Conservation (phyloP, 2,113 vertebrate species). For the Misgurnus mizolepis region DNA sequence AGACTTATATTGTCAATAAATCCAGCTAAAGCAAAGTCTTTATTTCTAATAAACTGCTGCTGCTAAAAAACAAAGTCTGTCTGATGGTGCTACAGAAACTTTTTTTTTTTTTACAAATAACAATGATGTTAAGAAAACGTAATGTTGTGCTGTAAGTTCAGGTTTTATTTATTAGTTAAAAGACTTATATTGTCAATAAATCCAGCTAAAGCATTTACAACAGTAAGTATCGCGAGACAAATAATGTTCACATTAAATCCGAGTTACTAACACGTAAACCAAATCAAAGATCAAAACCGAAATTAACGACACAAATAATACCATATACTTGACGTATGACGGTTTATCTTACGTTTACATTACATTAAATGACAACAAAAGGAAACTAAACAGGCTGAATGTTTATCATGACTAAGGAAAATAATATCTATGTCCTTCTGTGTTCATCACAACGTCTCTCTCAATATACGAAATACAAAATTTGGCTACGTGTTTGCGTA, state of each 20-base stretch:
- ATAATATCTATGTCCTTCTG: background rate
- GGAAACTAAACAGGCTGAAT: background rate
- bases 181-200: background rate
- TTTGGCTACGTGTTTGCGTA: background rate
- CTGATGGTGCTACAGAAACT: too few relatives aligned
- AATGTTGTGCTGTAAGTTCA: background rate
- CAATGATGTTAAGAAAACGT: too few relatives aligned
- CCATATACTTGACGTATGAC: background rate
- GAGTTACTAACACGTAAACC: background rate
- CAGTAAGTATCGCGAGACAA: too few relatives aligned
- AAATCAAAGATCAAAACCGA: background rate
- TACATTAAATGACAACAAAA: slow-evolving; percentile 6
- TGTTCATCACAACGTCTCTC: background rate
- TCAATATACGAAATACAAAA: background rate
- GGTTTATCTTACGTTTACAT: too few relatives aligned
- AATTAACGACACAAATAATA: background rate
- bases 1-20: too few relatives aligned
- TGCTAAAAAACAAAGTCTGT: too few relatives aligned
- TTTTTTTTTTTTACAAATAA: too few relatives aligned
- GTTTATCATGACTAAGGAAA: slow-evolving; percentile 34
- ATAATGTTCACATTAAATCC: background rate
- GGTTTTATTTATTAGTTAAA: background rate
- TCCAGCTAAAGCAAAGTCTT: background rate
- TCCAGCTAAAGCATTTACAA: background rate
- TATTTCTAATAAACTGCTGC: too few relatives aligned